These are phyloP conservation scores for Trichoplusia ni DNA, from an alignment of 1,140 invertebrate genomes.

Conservation along the genomic window DNA sequence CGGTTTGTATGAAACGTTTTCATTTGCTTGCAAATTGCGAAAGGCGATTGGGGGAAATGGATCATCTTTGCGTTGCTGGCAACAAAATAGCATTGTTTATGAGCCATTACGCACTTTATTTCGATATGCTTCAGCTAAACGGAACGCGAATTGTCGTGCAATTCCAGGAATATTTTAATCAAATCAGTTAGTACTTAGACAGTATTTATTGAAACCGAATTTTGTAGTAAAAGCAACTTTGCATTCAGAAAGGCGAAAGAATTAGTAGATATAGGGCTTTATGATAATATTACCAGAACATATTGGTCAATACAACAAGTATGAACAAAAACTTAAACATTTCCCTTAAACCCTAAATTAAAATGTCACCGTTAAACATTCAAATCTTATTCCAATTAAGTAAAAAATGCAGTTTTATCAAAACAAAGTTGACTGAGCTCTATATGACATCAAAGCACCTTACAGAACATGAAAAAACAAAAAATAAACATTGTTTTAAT, in stretches of 20 bases:
- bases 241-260: no score
- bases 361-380: no score
- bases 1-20: conserved; percentile 1
- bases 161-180: no score
- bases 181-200: background rate
- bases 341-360: no score
- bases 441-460: conserved; percentile 15
- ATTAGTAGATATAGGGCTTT: no score
- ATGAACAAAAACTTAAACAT: no score
- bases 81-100: conserved; percentile 11
- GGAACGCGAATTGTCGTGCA: background rate
- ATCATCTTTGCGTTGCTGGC: background rate
- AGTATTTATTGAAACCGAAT: no score
- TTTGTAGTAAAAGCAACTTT: no score
- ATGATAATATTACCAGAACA: no score
- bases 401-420: background rate
- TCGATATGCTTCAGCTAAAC: background rate
- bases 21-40: conserved; percentile 1
- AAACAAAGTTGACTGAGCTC: background rate
- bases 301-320: no score
- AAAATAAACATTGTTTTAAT: conserved; percentile 25
- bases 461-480: conserved; percentile 4
- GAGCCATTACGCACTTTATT: conserved; percentile 19
- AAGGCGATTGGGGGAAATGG: background rate
- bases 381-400: no score